Conservation (phyloP, 2,113 vertebrate species). For the Silurus meridionalis region DNA sequence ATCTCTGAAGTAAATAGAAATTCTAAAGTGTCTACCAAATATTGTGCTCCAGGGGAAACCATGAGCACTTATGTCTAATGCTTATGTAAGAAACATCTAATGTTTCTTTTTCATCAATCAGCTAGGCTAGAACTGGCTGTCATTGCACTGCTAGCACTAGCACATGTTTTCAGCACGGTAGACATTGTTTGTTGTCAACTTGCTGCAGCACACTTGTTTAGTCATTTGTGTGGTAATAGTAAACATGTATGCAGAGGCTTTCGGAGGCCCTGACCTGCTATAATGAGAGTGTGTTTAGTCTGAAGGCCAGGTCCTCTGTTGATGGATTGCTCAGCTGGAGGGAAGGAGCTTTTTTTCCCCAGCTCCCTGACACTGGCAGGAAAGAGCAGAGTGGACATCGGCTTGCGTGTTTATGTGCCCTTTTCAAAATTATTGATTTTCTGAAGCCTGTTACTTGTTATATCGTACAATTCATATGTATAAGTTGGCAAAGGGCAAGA, state of each 20-base stretch:
- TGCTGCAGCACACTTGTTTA: constrained; percentile 50
- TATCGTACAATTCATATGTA: constrained; percentile 45
- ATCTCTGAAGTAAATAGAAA: not conserved
- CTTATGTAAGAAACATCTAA: not conserved
- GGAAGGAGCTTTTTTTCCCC: constrained; percentile 38
- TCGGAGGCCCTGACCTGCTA: constrained; percentile 52
- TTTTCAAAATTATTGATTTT: constrained; percentile 60
- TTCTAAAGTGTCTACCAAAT: too few species aligned
- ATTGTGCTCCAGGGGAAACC: not conserved
- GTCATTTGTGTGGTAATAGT: constrained; percentile 53
- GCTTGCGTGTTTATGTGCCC: constrained; percentile 52
- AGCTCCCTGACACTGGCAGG: constrained; percentile 49
- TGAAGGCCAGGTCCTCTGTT: constrained; percentile 59
- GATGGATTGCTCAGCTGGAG: constrained; percentile 58
- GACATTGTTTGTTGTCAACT: constrained; percentile 13
- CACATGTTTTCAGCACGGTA: constrained; percentile 17
- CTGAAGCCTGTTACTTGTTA: constrained; percentile 45
- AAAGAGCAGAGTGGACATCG: constrained; percentile 51
- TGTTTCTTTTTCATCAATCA: not conserved
- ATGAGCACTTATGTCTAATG: not conserved
- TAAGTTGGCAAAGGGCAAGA: constrained; percentile 50
- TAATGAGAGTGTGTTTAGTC: constrained; percentile 65
- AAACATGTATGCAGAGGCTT: constrained; percentile 56
- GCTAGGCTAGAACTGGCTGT: not conserved
- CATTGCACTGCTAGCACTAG: not conserved